These are phyloP conservation scores for Protodeltote pygarga DNA, from an alignment of 2,888 invertebrate species.

Conservation along the genomic window DNA sequence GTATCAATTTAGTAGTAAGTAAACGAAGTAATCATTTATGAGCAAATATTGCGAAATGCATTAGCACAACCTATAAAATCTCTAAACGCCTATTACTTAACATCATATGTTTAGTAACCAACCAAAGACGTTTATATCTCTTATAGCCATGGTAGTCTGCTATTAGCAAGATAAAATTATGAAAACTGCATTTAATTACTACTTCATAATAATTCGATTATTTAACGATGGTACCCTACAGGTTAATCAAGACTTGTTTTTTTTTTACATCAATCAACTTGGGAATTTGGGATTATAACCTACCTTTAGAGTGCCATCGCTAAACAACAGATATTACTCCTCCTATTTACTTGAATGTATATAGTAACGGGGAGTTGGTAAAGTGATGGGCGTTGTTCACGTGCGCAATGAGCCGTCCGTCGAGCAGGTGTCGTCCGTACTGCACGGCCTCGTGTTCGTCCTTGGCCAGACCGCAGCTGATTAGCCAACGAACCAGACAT, in stretches of 20 bases:
- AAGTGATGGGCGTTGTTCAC: conserved; percentile 95
- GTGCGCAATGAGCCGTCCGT: conserved; percentile 94
- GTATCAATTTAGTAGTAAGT: conserved; percentile 13
- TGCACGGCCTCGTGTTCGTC: conserved; percentile 93
- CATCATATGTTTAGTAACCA: too few relatives aligned
- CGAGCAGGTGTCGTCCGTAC: conserved; percentile 94
- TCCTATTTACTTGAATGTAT: conserved; percentile 88
- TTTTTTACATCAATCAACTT: too few relatives aligned
- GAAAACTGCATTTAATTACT: conserved; percentile 7
- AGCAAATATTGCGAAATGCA: neutral
- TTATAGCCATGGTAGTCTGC: too few relatives aligned
- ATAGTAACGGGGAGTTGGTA: conserved; percentile 93
- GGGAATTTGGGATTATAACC: too few relatives aligned
- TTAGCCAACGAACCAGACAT: conserved; percentile 95
- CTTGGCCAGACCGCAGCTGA: conserved; percentile 92
- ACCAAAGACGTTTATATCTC: too few relatives aligned
- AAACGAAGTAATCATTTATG: conserved; percentile 7
- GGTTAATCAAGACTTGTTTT: too few relatives aligned
- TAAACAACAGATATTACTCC: too few relatives aligned
- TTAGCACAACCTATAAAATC: neutral
- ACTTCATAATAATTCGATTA: conserved; percentile 11
- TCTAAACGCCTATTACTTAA: too few relatives aligned
- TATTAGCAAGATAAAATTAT: neutral
- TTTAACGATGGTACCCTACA: too few relatives aligned
- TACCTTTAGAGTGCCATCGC: too few relatives aligned